A percentile compares a stretch with the other conserved stretches of the same genome.
Conservation (phyloP, 2,888 invertebrate genomes). For the Diadromus collaris region DNA sequence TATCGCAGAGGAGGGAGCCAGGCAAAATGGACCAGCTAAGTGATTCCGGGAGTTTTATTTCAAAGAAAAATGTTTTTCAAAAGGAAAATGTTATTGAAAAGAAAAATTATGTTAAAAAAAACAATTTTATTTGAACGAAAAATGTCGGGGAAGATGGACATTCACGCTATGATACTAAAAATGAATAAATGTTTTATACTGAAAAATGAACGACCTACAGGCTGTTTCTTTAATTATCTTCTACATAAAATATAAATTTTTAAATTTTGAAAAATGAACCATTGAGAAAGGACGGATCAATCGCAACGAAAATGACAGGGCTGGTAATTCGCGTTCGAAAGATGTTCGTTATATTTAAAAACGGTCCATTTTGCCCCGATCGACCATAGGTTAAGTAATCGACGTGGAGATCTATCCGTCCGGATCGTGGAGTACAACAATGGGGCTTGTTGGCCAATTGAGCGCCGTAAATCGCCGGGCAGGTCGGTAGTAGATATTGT, state of each 20-base stretch:
- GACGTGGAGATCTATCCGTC: not conserved
- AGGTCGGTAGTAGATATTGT: constrained; percentile 36
- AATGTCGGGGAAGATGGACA: no score
- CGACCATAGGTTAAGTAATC: not conserved
- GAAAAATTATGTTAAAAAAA: no score
- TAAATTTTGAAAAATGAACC: no score
- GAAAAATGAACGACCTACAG: no score
- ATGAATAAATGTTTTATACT: not conserved
- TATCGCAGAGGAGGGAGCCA: not conserved
- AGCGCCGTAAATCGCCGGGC: not conserved
- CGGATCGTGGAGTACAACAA: not conserved
- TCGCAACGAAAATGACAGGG: not conserved
- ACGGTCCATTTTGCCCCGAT: no score
- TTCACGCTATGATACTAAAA: not conserved
- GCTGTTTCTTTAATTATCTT: not conserved
- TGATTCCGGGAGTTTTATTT: no score
- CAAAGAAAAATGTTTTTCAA: no score
- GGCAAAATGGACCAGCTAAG: not conserved
- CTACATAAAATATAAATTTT: no score
- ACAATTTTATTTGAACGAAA: no score
- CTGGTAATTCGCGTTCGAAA: no score
- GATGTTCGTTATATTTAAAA: not conserved
- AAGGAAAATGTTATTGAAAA: no score
- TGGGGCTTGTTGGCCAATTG: not conserved
- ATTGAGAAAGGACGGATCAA: not conserved